Percentiles rank a stretch among this genome's conserved stretches.
phyloP scores from a whole-genome alignment of 2,888 invertebrate species.

The Pelosia muscerda region DNA sequence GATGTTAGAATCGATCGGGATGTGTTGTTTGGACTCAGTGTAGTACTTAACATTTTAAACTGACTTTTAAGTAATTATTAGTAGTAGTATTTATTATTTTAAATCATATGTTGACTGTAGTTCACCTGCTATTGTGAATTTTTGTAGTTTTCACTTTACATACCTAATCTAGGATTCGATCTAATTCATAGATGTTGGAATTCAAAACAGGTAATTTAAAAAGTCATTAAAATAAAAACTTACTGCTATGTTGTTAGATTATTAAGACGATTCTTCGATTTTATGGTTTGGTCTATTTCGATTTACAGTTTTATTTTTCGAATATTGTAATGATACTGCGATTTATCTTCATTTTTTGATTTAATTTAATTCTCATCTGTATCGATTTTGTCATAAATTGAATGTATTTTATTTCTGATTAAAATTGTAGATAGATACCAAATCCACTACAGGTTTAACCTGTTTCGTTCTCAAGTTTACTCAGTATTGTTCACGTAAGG shows the following conservation, averaged over 20 bases:
- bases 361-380: slow-evolving; percentile 40
- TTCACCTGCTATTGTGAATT: neutral
- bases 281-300: slow-evolving; percentile 11
- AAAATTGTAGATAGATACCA: slow-evolving; percentile 42
- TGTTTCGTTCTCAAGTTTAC: slow-evolving; percentile 51
- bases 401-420: slow-evolving; percentile 59
- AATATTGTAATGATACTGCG: slow-evolving; percentile 30
- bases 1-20: neutral
- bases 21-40: neutral
- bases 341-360: slow-evolving; percentile 36
- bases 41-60: neutral
- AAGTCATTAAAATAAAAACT: neutral
- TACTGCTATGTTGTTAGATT: neutral
- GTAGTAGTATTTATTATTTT: no score
- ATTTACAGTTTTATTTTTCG: slow-evolving; percentile 31
- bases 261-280: neutral
- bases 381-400: slow-evolving; percentile 58
- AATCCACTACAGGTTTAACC: slow-evolving; percentile 57
- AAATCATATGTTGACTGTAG: neutral
- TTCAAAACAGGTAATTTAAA: neutral
- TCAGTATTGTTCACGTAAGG: slow-evolving; percentile 35
- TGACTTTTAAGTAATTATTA: neutral
- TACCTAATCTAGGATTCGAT: neutral
- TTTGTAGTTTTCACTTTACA: neutral
- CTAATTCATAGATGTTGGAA: neutral